Evolutionary conservation across 2,797 vertebrate genomes (phyloP).

Genomic region (Onychomys leucogaster): DNA sequence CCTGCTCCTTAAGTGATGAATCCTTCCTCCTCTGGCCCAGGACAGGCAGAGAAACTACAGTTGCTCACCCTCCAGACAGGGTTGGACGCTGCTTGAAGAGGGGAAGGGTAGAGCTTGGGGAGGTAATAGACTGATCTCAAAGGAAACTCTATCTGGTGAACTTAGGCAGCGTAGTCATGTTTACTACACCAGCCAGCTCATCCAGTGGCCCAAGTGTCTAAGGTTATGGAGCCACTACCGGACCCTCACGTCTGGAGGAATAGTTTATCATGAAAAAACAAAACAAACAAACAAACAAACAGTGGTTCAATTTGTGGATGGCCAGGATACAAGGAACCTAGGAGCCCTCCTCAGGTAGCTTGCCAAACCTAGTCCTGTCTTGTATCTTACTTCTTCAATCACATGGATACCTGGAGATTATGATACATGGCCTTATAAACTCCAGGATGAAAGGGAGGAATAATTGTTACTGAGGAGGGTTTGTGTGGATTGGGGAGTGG

Average conservation of each 20-base stretch:
- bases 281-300: not conserved
- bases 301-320: not conserved
- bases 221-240: not conserved
- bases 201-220: not conserved
- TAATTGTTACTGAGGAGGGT: not conserved
- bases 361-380: not conserved
- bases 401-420: not conserved
- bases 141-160: not conserved
- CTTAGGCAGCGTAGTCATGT: not conserved
- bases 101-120: not conserved
- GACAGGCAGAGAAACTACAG: not conserved
- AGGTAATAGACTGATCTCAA: fast-evolving
- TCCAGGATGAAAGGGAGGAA: not conserved
- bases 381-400: not conserved
- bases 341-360: not conserved
- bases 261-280: not conserved
- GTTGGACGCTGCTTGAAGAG: not conserved
- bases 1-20: no score
- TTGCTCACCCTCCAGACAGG: not conserved
- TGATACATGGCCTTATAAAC: not conserved
- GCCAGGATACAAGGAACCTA: not conserved
- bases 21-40: not conserved
- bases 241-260: not conserved
- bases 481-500: not conserved
- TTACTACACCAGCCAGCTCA: fast-evolving